Evolutionary conservation across 2,888 invertebrate species (phyloP).

Genomic region (Agrotis clavis): DNA sequence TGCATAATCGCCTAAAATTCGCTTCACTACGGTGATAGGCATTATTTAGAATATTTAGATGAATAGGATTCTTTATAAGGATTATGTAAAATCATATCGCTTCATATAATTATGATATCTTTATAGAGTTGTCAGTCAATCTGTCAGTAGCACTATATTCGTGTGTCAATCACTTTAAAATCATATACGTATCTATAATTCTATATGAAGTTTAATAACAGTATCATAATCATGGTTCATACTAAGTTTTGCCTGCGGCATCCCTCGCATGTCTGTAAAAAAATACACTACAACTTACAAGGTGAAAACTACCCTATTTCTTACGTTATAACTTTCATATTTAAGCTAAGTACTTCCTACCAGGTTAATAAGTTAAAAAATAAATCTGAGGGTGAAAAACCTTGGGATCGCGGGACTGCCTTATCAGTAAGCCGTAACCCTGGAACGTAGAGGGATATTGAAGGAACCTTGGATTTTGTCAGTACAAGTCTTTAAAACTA

Average conservation of each 20-base stretch:
- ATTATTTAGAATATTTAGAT: background rate
- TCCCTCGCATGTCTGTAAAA: background rate
- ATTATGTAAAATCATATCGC: constrained; percentile 5
- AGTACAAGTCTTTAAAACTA: too few relatives aligned
- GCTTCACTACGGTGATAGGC: background rate
- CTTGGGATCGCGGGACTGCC: too few relatives aligned
- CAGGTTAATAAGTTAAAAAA: too few relatives aligned
- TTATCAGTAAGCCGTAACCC: too few relatives aligned
- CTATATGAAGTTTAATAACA: constrained; percentile 3
- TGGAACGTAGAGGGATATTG: too few relatives aligned
- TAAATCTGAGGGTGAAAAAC: too few relatives aligned
- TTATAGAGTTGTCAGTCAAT: constrained; percentile 12
- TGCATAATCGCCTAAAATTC: background rate
- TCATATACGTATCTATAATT: background rate
- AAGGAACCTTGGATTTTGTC: too few relatives aligned
- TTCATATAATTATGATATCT: constrained; percentile 5
- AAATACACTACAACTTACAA: too few relatives aligned
- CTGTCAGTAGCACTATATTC: constrained; percentile 4
- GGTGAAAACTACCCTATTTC: too few relatives aligned
- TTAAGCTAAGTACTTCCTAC: too few relatives aligned
- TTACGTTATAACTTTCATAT: too few relatives aligned
- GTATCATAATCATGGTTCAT: background rate
- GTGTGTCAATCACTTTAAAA: constrained; percentile 28
- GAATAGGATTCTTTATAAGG: background rate
- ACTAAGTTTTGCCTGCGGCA: background rate